Conservation (phyloP, 92 coral and sea anemone genomes). For the Palythoa caribaeorum region DNA sequence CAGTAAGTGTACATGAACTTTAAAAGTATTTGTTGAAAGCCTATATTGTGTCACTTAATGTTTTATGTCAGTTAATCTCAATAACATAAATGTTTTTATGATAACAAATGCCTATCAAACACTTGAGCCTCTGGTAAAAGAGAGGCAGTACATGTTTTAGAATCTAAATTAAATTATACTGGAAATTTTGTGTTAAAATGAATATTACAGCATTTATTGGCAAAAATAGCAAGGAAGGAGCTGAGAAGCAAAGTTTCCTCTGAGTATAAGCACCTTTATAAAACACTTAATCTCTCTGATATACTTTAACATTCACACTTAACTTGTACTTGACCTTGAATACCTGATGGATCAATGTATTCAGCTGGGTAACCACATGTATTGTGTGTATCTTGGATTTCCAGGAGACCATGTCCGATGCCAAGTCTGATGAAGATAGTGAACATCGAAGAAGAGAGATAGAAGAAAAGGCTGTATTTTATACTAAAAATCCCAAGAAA, state of each 20-base stretch:
- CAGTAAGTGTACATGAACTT: constrained; percentile 27
- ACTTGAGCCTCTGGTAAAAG: constrained; percentile 8
- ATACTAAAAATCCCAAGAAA: background rate
- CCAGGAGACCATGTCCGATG: background rate
- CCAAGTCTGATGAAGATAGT: background rate
- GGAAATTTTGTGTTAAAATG: constrained; percentile 14
- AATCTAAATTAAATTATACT: background rate
- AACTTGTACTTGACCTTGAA: constrained; percentile 22
- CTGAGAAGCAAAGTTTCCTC: background rate
- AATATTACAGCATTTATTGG: constrained; percentile 8
- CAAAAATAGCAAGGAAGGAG: background rate
- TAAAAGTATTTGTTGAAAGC: constrained; percentile 26
- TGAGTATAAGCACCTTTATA: constrained; percentile 8
- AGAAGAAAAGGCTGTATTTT: background rate
- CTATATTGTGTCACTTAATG: constrained; percentile 24
- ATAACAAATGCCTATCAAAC: background rate
- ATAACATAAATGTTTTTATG: background rate
- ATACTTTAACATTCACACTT: constrained; percentile 14
- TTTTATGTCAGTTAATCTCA: background rate
- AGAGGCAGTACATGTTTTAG: background rate
- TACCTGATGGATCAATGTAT: background rate
- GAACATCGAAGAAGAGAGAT: constrained; percentile 15
- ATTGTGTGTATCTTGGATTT: background rate
- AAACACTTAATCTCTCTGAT: constrained; percentile 10
- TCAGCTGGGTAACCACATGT: constrained; percentile 18